Base-by-base conservation (phyloP, 2,113 vertebrate species). In the Myotis davidii region DNA sequence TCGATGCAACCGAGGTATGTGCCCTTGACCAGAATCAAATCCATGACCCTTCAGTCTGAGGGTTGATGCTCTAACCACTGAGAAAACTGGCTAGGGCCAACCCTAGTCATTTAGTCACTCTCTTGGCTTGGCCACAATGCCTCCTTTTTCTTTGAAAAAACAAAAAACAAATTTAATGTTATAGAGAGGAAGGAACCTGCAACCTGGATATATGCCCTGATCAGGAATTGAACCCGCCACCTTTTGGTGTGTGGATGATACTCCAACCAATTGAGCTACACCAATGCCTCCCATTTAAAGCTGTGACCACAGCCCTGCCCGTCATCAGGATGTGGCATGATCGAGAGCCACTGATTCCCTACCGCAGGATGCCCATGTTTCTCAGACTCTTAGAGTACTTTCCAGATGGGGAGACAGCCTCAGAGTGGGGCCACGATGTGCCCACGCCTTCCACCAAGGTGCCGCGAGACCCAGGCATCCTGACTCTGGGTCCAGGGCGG, bases 401-500 rank as follows among this genome's bases (percentile, higher is more conserved):
- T 84, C 54, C 29, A 76, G 23, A 61, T 59, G 32, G 65, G 39
- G 10, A 82, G 65, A 64, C n/a, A 88, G 77, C 17, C 45, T 69
- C 32, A 48, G 69, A 14, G 17, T 2, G 12, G 54, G 42, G 13
- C 48, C 2, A 10, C 3, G 29, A 34, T 50, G 32, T 61, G 7
- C 18, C 18, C 16, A 10, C 83, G 56, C 37, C 50, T n/a, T 90
- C 59, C 18, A 23, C 11, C 42, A 20, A 7, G 12, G 6, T n/a
- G 14, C 17, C 7, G 18, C 72, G 52, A 78, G 17, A 52, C n/a
- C 5, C 17, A 23, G 39, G 20, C 3, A 0, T 34, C 65, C 29
- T 10, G 50, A 52, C 14, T 56, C 39, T 8, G 67, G 45, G 18
- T 34, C 20, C 12, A n/a, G 82, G 0, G 1, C n/a, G 0, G 0